These are phyloP conservation scores for Cyphomyrus discorhynchus DNA, from an alignment of 2,113 vertebrate species.

Conservation along the genomic window DNA sequence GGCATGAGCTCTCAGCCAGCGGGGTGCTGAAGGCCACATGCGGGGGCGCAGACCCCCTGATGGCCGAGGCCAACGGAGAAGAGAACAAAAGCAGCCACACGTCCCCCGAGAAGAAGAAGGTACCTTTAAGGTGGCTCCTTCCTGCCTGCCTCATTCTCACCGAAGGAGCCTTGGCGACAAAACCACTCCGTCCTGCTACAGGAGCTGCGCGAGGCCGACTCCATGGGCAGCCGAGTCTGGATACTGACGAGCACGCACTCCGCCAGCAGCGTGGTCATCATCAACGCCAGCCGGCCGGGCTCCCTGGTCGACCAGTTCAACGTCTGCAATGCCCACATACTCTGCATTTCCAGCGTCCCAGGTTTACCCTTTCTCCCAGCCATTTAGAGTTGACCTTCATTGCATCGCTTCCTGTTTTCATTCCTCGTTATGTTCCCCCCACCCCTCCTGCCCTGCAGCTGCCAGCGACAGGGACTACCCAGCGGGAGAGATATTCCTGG, in stretches of 20 bases:
- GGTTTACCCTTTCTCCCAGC: constrained; percentile 62
- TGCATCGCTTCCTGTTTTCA: neutral
- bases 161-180: neutral
- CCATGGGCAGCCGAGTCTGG: constrained; percentile 83
- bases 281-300: constrained; percentile 87
- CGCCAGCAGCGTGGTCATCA: constrained; percentile 91
- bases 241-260: constrained; percentile 90
- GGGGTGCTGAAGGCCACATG: constrained; percentile 48
- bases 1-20: constrained; percentile 7
- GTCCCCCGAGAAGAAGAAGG: constrained; percentile 74
- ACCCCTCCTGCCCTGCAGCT: constrained; percentile 51
- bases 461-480: constrained; percentile 82
- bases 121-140: constrained; percentile 23
- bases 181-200: constrained; percentile 51
- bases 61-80: constrained; percentile 61
- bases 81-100: constrained; percentile 58
- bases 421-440: neutral
- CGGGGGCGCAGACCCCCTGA: constrained; percentile 69
- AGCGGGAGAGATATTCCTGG: constrained; percentile 81
- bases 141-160: neutral
- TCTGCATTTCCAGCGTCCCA: constrained; percentile 91
- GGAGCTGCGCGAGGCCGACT: constrained; percentile 69
- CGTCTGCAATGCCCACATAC: constrained; percentile 90
- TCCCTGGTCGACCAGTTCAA: constrained; percentile 91
- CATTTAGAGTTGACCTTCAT: neutral